A percentile compares a stretch with the other conserved stretches of the same genome.
phyloP scores from a whole-genome alignment of 2,113 vertebrate species.

The Drymodes brunneopygia region DNA sequence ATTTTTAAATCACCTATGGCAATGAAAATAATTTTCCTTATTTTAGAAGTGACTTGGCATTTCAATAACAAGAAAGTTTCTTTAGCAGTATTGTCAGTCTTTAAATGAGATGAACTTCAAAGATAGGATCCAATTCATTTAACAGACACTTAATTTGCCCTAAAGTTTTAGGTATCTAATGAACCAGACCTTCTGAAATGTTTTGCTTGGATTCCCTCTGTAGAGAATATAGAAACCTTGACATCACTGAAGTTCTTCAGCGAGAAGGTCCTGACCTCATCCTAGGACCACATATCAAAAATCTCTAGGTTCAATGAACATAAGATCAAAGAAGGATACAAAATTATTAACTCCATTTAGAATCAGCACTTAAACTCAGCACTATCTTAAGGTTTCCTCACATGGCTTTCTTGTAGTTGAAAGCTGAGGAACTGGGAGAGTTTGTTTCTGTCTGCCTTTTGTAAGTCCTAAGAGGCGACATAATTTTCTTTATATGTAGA shows the following conservation, averaged over 20 bases:
- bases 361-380: background rate
- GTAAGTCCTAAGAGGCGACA: background rate
- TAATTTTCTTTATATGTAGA: background rate
- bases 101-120: background rate
- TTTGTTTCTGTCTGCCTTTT: background rate
- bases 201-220: background rate
- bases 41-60: background rate
- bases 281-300: background rate
- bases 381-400: background rate
- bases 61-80: background rate
- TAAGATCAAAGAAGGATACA: background rate
- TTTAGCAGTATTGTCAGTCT: background rate
- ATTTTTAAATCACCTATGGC: background rate
- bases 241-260: background rate
- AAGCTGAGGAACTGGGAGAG: background rate
- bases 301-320: background rate
- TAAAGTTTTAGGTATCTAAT: background rate
- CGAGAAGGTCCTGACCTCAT: background rate
- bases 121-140: background rate
- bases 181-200: background rate
- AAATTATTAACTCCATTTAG: background rate
- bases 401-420: background rate
- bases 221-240: background rate
- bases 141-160: background rate
- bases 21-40: background rate